Percentiles rank a stretch among this genome's conserved stretches.
phyloP scores from a whole-genome alignment of 2,888 invertebrate species.

The Cosmia trapezina region DNA sequence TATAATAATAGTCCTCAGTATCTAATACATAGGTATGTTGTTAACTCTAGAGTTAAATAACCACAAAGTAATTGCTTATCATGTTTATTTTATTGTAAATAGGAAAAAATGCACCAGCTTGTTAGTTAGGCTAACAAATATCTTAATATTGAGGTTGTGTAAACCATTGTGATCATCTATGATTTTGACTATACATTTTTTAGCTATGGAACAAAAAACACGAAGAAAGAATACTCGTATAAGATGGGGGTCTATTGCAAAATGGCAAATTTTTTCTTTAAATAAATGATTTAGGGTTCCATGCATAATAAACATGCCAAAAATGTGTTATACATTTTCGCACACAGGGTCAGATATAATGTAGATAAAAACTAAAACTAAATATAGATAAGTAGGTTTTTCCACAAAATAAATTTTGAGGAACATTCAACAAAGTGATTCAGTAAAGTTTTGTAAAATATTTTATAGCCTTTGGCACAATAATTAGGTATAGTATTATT shows the following conservation, averaged over 20 bases:
- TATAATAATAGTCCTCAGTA: too few relatives aligned
- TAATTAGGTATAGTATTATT: too few relatives aligned
- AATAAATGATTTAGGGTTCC: background rate
- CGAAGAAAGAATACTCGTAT: too few relatives aligned
- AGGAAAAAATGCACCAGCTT: background rate
- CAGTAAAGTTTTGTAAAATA: background rate
- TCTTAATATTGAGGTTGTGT: background rate
- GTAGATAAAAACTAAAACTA: background rate
- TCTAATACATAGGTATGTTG: too few relatives aligned
- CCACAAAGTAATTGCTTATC: background rate
- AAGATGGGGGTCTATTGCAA: background rate
- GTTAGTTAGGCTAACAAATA: background rate
- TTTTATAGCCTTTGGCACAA: too few relatives aligned
- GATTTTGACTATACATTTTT: too few relatives aligned
- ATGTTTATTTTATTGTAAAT: constrained; percentile 12
- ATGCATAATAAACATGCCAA: background rate
- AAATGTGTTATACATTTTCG: too few relatives aligned
- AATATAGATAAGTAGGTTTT: background rate
- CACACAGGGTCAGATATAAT: too few relatives aligned
- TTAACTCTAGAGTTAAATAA: background rate
- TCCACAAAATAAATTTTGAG: background rate
- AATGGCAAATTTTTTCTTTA: background rate
- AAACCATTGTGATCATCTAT: constrained; percentile 11
- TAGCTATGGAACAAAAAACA: background rate
- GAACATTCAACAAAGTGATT: background rate